A percentile compares a stretch with the other conserved stretches of the same genome.
Evolutionary conservation across 1,140 invertebrate species (phyloP).

Genomic region (Drosophila nigromelanica): DNA sequence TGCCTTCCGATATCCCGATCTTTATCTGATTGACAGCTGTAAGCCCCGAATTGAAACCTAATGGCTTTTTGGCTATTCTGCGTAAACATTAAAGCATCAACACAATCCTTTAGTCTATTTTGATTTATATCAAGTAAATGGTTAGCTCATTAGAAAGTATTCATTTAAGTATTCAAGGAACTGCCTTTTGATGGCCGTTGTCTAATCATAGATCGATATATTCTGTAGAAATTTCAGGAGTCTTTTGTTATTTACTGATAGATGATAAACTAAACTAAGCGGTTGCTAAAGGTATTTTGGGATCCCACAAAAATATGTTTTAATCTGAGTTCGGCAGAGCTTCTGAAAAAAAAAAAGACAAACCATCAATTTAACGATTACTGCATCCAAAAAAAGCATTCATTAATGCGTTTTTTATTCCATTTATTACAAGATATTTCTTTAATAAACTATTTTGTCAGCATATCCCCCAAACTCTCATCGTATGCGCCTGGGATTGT

Average conservation of each 20-base stretch:
- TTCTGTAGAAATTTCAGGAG: slow-evolving; percentile 6
- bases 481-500: slow-evolving; percentile 21
- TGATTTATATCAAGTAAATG: slow-evolving; percentile 53
- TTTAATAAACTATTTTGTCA: no score
- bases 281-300: neutral
- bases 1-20: slow-evolving; percentile 26
- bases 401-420: no score
- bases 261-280: slow-evolving; percentile 1
- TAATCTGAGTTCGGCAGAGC: neutral
- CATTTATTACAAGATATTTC: no score
- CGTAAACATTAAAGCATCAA: slow-evolving; percentile 20
- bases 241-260: neutral
- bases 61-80: slow-evolving; percentile 17
- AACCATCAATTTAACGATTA: no score
- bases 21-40: slow-evolving; percentile 43
- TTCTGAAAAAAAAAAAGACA: no score
- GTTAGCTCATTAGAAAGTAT: slow-evolving; percentile 42
- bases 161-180: slow-evolving; percentile 3
- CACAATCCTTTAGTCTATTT: slow-evolving; percentile 31
- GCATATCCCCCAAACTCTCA: neutral
- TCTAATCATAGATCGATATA: slow-evolving; percentile 6
- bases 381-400: no score
- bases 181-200: neutral
- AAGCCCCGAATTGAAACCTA: slow-evolving; percentile 26
- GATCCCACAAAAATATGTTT: neutral